Evolutionary conservation across 2,888 invertebrate species (phyloP).

Genomic region (Deilephila elpenor): DNA sequence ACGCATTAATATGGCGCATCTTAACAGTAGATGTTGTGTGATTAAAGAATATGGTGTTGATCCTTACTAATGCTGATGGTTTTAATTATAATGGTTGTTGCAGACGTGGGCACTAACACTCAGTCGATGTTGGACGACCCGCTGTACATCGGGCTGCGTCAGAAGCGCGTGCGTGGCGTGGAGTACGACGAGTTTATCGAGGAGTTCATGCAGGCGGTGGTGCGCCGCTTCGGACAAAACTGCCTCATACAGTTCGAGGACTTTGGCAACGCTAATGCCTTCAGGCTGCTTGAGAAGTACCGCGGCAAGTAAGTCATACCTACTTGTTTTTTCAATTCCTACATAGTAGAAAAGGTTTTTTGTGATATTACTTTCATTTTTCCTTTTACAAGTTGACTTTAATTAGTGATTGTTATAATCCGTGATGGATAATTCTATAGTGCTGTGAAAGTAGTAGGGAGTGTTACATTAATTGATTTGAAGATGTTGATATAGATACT

Average conservation of each 20-base stretch:
- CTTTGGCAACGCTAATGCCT: slow-evolving; percentile 99
- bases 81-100: not conserved
- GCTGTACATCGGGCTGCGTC: slow-evolving; percentile 96
- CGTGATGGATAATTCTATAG: too few relatives aligned
- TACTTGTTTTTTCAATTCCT: too few relatives aligned
- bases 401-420: too few relatives aligned
- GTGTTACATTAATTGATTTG: too few relatives aligned
- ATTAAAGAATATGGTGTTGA: not conserved
- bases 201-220: slow-evolving; percentile 98
- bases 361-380: too few relatives aligned
- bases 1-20: too few relatives aligned
- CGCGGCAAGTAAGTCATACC: slow-evolving; percentile 87
- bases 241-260: slow-evolving; percentile 98
- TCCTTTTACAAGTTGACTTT: too few relatives aligned
- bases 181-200: slow-evolving; percentile 97
- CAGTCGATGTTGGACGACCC: slow-evolving; percentile 95
- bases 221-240: slow-evolving; percentile 93
- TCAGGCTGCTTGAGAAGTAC: slow-evolving; percentile 95
- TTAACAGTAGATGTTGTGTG: not conserved
- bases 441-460: too few relatives aligned
- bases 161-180: slow-evolving; percentile 91
- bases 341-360: too few relatives aligned
- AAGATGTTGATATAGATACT: not conserved
- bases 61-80: not conserved
- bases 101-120: slow-evolving; percentile 96